Evolutionary conservation across 2,888 invertebrate genomes (phyloP).

Genomic region (Ormia ochracea): DNA sequence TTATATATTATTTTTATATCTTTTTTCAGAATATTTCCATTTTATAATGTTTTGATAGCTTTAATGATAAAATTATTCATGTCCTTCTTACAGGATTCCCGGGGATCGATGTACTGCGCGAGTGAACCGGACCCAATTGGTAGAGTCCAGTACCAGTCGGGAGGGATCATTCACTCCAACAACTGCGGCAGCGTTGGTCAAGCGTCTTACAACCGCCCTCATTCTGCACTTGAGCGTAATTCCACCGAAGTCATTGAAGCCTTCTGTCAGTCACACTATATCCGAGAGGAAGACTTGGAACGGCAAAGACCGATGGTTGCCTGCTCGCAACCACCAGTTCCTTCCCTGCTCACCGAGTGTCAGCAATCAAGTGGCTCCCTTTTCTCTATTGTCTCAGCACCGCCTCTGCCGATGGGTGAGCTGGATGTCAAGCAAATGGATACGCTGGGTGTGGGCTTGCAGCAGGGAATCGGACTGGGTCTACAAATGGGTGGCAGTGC

Average conservation of each 20-base stretch:
- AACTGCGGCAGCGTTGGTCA: constrained; percentile 60
- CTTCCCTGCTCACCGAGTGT: constrained; percentile 69
- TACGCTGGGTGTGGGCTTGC: constrained; percentile 61
- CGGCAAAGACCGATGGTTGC: constrained; percentile 64
- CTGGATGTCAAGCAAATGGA: constrained; percentile 74
- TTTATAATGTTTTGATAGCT: background rate
- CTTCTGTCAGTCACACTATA: constrained; percentile 56
- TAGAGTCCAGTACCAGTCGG: constrained; percentile 77
- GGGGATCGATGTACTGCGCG: constrained; percentile 77
- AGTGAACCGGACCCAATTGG: constrained; percentile 78
- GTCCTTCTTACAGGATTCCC: constrained; percentile 73
- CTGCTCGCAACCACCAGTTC: constrained; percentile 69
- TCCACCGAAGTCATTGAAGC: constrained; percentile 63
- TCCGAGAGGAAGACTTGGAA: constrained; percentile 51
- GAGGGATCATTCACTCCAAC: constrained; percentile 75
- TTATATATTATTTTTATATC: too few species aligned
- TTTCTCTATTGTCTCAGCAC: constrained; percentile 84
- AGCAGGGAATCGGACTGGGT: constrained; percentile 54
- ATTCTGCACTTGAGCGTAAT: constrained; percentile 60
- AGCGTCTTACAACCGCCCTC: constrained; percentile 54
- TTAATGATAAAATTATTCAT: background rate
- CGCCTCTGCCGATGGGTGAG: constrained; percentile 78
- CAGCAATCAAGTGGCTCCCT: constrained; percentile 79
- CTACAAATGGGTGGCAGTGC: constrained; percentile 65
- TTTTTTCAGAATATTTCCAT: too few species aligned